These are phyloP conservation scores for Standfussiana lucernea DNA, from an alignment of 2,888 invertebrate species.

Conservation along the genomic window DNA sequence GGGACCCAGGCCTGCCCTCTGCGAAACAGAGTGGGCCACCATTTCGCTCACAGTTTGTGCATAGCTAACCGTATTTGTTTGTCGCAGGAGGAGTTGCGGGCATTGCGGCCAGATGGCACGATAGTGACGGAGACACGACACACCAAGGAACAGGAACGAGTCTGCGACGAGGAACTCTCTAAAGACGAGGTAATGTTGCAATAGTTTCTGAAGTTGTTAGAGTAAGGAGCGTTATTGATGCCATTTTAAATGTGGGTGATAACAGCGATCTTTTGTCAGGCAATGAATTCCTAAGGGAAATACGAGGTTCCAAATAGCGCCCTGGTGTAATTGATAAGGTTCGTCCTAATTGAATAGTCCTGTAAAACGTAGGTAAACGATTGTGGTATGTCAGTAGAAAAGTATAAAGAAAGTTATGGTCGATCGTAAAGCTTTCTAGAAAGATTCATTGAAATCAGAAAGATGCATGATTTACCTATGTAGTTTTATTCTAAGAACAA, in stretches of 20 bases:
- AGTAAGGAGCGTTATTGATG: neutral
- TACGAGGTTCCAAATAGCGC: neutral
- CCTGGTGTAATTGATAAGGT: neutral
- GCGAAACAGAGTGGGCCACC: neutral
- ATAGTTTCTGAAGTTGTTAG: neutral
- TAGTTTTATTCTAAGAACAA: neutral
- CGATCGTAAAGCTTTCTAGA: neutral
- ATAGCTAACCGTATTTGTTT: constrained; percentile 48
- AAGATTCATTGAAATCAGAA: neutral
- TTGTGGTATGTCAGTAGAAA: neutral
- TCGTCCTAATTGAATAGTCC: neutral
- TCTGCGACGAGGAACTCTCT: constrained; percentile 94
- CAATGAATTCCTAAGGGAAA: neutral
- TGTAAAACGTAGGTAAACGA: neutral
- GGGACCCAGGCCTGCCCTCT: neutral
- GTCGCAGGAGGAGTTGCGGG: constrained; percentile 92
- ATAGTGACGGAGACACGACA: constrained; percentile 96
- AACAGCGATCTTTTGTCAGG: neutral
- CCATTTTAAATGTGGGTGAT: neutral
- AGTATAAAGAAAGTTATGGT: neutral
- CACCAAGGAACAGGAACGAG: constrained; percentile 95
- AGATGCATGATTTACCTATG: neutral
- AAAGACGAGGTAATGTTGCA: constrained; percentile 89
- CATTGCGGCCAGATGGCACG: constrained; percentile 95
- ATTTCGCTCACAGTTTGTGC: neutral